Conservation (phyloP, 2,888 invertebrate species). For the Chesias legatella region DNA sequence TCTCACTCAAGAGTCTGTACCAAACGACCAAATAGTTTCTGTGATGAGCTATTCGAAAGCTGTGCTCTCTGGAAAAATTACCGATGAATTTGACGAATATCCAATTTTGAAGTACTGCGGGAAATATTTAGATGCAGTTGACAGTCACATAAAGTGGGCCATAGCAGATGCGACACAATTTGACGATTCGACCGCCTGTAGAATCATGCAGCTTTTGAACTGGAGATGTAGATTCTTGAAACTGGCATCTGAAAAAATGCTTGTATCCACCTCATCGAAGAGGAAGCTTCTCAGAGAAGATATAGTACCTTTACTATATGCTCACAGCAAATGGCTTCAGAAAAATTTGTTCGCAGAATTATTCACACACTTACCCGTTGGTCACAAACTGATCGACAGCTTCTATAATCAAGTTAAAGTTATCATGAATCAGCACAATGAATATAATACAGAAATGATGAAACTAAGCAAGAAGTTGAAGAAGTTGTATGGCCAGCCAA, state of each 20-base stretch:
- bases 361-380: slow-evolving; percentile 37
- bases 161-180: slow-evolving; percentile 50
- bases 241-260: slow-evolving; percentile 57
- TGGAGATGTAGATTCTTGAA: slow-evolving; percentile 76
- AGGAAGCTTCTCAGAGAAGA: slow-evolving; percentile 67
- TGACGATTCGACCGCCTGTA: slow-evolving; percentile 55
- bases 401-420: slow-evolving; percentile 35
- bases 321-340: slow-evolving; percentile 87
- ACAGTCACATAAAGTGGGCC: slow-evolving; percentile 58
- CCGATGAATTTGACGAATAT: slow-evolving; percentile 73
- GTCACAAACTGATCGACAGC: slow-evolving; percentile 28
- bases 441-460: slow-evolving; percentile 44
- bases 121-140: slow-evolving; percentile 65
- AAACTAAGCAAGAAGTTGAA: slow-evolving; percentile 64
- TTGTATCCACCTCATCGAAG: slow-evolving; percentile 50
- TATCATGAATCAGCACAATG: slow-evolving; percentile 36
- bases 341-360: slow-evolving; percentile 79
- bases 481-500: slow-evolving; percentile 62
- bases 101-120: slow-evolving; percentile 78
- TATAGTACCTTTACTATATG: slow-evolving; percentile 80
- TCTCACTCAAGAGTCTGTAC: slow-evolving; percentile 30
- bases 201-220: slow-evolving; percentile 69
- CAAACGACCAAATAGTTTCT: slow-evolving; percentile 44
- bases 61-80: slow-evolving; percentile 58
- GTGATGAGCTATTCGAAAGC: slow-evolving; percentile 74